phyloP scores from a whole-genome alignment of 2,113 vertebrate species.

The Herpailurus yagouaroundi region DNA sequence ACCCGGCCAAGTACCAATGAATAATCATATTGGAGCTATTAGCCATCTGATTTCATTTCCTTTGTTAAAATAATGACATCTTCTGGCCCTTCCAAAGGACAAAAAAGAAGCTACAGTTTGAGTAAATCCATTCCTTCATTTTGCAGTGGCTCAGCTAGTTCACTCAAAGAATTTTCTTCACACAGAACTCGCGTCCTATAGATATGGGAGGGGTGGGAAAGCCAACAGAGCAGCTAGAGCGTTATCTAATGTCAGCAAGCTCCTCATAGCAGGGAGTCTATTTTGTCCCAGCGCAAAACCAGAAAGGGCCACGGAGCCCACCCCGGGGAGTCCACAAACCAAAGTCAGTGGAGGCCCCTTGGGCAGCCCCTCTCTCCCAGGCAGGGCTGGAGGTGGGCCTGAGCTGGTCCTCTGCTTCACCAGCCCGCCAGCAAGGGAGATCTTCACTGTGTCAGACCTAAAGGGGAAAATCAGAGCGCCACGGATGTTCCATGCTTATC shows the following conservation, averaged over 20 bases:
- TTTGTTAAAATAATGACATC: not conserved
- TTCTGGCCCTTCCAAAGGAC: not conserved
- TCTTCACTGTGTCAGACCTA: not conserved
- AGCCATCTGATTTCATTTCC: not conserved
- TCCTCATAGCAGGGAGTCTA: not conserved
- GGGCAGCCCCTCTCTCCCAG: accelerated
- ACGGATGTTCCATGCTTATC: not conserved
- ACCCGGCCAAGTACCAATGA: not conserved
- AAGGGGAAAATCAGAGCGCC: not conserved
- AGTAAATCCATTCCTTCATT: constrained; percentile 34
- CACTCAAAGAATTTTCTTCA: not conserved
- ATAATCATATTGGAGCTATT: not conserved
- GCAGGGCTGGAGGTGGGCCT: not conserved
- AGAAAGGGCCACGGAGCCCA: not conserved
- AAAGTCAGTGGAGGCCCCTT: not conserved
- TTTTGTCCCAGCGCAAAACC: not conserved
- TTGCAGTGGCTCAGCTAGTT: constrained; percentile 55
- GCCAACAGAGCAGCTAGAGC: not conserved
- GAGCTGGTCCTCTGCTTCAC: not conserved
- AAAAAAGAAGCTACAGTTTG: not conserved
- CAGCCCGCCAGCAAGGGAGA: not conserved
- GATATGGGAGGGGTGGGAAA: not conserved
- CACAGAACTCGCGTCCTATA: not conserved
- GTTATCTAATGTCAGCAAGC: not conserved
- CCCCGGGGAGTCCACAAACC: not conserved